Base-by-base conservation (phyloP, 2,888 invertebrate genomes). In the Cheilosia impressa region DNA sequence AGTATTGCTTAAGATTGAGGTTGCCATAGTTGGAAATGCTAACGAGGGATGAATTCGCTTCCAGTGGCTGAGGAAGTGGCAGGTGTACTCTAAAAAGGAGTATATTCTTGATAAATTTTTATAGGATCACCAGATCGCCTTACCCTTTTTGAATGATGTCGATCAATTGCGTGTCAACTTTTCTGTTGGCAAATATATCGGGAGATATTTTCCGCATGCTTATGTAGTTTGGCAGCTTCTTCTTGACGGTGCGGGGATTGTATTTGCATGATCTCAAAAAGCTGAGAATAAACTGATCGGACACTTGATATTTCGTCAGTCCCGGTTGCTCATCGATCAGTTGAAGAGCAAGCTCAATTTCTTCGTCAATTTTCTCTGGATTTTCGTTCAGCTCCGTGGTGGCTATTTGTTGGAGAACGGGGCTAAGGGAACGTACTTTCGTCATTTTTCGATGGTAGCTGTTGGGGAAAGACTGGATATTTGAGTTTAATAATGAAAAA, bases 151-250 rank as follows among this genome's bases (percentile, higher is more conserved):
- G 84, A 63, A 90, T 76, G 15, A 88, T 63, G 22, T 77, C 88
- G 6, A 85, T 45, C 7, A 79, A 65, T 34, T 77, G 71, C 2
- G 71, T 52, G 9, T 78, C 69, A 2, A 87, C 66, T 27, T 79
- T 80, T 47, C 89, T 47, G 55, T 82, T 87, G 43, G 66, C 90
- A 87, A 93, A 94, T 88, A 94, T 92, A 88, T 94, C 94, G 1
- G 94, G 94, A 0, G 93, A 90, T 65, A 93, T 89, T 1, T 93
- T 91, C 88, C 93, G 93, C 79, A 88, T 65, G 0, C 93, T 93
- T 87, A 94, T 93, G 88, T 92, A 94, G 91, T 93, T 92, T 76
- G 93, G 93, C 2, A 93, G 82, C 87, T 93, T 93, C 80, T 92
- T 90, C 88, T 93, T 93, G 2, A 93, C 91, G 19, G 90, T 88